Evolutionary conservation across 2,113 vertebrate species (phyloP).

Genomic region (Connochaetes taurinus): DNA sequence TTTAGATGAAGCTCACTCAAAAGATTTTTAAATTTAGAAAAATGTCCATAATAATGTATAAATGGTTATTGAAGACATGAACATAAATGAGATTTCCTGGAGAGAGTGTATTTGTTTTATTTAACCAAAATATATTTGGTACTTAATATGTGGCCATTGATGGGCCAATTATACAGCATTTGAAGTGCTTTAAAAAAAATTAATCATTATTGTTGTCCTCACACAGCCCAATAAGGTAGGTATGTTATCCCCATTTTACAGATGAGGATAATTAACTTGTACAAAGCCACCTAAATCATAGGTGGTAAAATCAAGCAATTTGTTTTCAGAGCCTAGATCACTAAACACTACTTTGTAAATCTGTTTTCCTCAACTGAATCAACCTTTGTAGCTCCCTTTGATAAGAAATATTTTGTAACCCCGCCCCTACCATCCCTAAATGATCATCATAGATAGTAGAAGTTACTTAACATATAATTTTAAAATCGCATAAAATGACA

Average conservation of each 20-base stretch:
- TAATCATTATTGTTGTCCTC: neutral
- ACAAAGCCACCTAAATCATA: neutral
- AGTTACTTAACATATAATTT: neutral
- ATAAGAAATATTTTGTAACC: neutral
- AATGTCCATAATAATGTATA: neutral
- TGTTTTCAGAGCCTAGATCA: neutral
- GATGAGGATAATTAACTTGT: neutral
- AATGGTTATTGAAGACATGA: neutral
- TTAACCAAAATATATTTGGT: neutral
- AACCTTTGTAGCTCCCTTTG: neutral
- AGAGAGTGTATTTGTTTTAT: neutral
- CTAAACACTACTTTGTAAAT: neutral
- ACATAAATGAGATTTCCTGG: neutral
- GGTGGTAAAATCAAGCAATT: neutral
- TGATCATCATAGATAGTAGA: neutral
- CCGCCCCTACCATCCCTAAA: neutral
- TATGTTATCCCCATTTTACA: neutral
- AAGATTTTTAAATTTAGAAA: slow-evolving; percentile 1
- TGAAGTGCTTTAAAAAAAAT: neutral
- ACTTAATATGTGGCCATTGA: neutral
- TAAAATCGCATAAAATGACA: neutral
- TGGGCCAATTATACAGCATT: neutral
- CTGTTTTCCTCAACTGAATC: neutral
- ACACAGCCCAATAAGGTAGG: neutral
- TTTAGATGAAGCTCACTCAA: neutral